phyloP scores from a whole-genome alignment of 1,140 invertebrate genomes.

The Zaprionus tsacasi region DNA sequence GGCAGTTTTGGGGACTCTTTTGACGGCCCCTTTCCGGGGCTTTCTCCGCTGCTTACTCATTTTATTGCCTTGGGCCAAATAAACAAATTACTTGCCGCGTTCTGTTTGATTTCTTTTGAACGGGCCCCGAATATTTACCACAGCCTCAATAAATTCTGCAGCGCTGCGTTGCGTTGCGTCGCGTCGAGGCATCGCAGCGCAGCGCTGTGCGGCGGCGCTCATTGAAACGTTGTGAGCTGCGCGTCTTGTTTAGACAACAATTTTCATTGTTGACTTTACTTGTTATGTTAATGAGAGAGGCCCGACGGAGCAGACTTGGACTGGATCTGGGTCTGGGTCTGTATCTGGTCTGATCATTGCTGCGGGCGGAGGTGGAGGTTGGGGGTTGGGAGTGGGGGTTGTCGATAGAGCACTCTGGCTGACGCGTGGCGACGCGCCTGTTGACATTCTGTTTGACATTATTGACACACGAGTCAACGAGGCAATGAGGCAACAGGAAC shows the following conservation, averaged over 20 bases:
- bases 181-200: background rate
- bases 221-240: slow-evolving; percentile 70
- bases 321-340: slow-evolving; percentile 27
- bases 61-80: slow-evolving; percentile 75
- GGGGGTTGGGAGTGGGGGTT: too few relatives aligned
- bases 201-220: slow-evolving; percentile 45
- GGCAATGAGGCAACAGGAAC: background rate
- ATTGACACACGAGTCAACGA: slow-evolving; percentile 76
- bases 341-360: slow-evolving; percentile 34
- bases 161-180: slow-evolving; percentile 30
- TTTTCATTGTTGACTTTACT: slow-evolving; percentile 82
- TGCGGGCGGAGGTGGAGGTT: slow-evolving; percentile 17
- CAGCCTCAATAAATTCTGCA: slow-evolving; percentile 82
- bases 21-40: slow-evolving; percentile 11
- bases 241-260: slow-evolving; percentile 80
- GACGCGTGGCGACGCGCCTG: slow-evolving; percentile 73
- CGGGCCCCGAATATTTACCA: slow-evolving; percentile 79
- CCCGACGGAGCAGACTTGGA: slow-evolving; percentile 24
- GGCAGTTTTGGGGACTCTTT: slow-evolving; percentile 4
- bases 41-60: slow-evolving; percentile 51
- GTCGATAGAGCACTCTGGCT: slow-evolving; percentile 39
- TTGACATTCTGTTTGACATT: slow-evolving; percentile 78
- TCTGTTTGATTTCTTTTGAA: slow-evolving; percentile 81
- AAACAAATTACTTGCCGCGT: slow-evolving; percentile 75
- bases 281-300: slow-evolving; percentile 80